Conservation (phyloP, 2,888 invertebrate species). For the Trilocha varians region DNA sequence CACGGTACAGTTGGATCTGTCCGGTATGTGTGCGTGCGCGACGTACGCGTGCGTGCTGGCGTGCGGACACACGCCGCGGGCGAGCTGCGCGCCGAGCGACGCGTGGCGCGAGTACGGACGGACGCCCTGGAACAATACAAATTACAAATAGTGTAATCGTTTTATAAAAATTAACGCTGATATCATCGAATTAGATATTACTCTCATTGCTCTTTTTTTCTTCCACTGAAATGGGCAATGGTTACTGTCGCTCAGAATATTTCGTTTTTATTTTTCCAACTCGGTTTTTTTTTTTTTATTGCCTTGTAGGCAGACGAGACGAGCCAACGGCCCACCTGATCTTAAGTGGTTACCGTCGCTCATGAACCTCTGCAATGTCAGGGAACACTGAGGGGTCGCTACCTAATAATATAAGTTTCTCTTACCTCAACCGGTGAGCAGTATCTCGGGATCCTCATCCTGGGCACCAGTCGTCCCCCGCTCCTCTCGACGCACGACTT, state of each 20-base stretch:
- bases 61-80: slow-evolving; percentile 76
- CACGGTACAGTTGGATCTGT: slow-evolving; percentile 70
- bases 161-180: too few species aligned
- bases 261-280: too few species aligned
- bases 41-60: slow-evolving; percentile 80
- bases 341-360: not conserved
- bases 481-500: slow-evolving; percentile 74
- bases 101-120: slow-evolving; percentile 81
- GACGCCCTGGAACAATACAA: slow-evolving; percentile 78
- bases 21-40: slow-evolving; percentile 57
- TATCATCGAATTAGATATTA: too few species aligned
- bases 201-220: too few species aligned
- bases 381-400: too few species aligned
- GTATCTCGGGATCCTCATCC: slow-evolving; percentile 80
- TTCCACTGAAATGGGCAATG: too few species aligned
- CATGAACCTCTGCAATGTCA: too few species aligned
- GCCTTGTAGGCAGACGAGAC: too few species aligned
- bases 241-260: too few species aligned
- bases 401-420: not conserved
- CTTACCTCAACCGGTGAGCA: slow-evolving; percentile 74
- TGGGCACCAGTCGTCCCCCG: slow-evolving; percentile 76
- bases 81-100: slow-evolving; percentile 79
- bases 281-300: too few species aligned
- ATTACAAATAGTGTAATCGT: too few species aligned
- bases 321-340: too few species aligned